Conservation (phyloP, 1,140 invertebrate species). For the Temnothorax longispinosus region DNA sequence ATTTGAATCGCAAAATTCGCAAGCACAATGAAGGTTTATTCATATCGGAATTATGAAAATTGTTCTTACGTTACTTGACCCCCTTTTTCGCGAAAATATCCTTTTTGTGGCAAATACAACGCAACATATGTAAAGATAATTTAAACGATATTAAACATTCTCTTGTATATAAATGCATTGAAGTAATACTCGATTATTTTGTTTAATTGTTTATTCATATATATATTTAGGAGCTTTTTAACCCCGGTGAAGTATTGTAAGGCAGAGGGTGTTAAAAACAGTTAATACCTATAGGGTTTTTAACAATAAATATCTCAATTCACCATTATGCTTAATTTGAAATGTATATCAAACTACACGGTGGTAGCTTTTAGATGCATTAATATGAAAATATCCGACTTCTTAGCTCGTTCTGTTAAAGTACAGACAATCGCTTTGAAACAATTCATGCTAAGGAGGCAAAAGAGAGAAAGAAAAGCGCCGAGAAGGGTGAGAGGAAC, state of each 20-base stretch:
- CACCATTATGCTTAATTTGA: background rate
- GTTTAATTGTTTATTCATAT: background rate
- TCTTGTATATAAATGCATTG: background rate
- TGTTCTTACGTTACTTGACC: conserved; percentile 10
- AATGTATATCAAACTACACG: background rate
- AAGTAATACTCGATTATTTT: background rate
- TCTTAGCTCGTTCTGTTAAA: conserved; percentile 26
- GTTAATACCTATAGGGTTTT: background rate
- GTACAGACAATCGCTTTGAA: conserved; percentile 39
- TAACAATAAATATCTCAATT: background rate
- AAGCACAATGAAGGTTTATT: conserved; percentile 12
- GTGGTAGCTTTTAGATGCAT: background rate
- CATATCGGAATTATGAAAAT: conserved; percentile 49
- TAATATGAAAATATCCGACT: conserved; percentile 35
- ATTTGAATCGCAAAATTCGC: conserved; percentile 50
- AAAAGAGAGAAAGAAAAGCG: conserved; percentile 33
- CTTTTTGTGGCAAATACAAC: background rate
- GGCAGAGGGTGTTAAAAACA: background rate
- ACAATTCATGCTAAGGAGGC: conserved; percentile 7
- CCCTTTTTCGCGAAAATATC: background rate
- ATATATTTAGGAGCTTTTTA: background rate
- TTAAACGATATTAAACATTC: background rate
- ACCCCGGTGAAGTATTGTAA: background rate
- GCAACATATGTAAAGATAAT: background rate
- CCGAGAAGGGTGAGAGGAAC: conserved; percentile 32